Percentiles rank a stretch among this genome's conserved stretches.
Conservation (phyloP, 2,888 invertebrate genomes). For the Coelinius sp. region DNA sequence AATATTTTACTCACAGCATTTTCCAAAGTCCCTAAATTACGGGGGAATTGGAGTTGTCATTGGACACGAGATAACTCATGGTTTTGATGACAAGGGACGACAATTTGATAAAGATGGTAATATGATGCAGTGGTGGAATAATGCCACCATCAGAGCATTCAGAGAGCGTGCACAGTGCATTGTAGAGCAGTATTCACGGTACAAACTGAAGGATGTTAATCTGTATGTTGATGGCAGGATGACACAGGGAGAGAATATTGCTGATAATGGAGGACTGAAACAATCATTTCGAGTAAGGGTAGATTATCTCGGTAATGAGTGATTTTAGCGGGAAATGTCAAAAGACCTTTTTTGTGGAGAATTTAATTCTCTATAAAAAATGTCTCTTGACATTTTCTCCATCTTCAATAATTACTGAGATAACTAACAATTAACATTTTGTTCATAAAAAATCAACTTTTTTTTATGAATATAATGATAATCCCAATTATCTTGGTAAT, state of each 20-base stretch:
- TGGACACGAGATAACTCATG: conserved; percentile 89
- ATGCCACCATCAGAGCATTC: conserved; percentile 85
- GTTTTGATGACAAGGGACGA: conserved; percentile 87
- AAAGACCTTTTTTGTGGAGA: too few species aligned
- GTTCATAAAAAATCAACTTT: too few species aligned
- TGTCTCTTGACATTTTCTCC: too few species aligned
- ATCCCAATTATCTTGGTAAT: too few species aligned
- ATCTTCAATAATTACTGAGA: too few species aligned
- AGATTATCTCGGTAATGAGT: neutral
- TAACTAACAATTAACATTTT: too few species aligned
- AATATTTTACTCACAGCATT: conserved; percentile 87
- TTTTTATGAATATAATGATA: too few species aligned
- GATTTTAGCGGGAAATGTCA: too few species aligned
- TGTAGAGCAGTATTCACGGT: conserved; percentile 88
- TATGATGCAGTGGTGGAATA: conserved; percentile 94
- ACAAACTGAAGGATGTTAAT: conserved; percentile 84
- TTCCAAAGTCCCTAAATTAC: conserved; percentile 86
- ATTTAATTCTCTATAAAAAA: too few species aligned
- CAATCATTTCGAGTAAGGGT: conserved; percentile 84
- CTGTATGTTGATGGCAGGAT: conserved; percentile 80
- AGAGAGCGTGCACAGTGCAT: conserved; percentile 87
- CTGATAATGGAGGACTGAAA: conserved; percentile 93
- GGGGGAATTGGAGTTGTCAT: conserved; percentile 91
- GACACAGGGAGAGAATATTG: conserved; percentile 93
- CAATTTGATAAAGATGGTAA: conserved; percentile 93